phyloP scores from a whole-genome alignment of 2,797 vertebrate species.

The Onychomys arenicola region DNA sequence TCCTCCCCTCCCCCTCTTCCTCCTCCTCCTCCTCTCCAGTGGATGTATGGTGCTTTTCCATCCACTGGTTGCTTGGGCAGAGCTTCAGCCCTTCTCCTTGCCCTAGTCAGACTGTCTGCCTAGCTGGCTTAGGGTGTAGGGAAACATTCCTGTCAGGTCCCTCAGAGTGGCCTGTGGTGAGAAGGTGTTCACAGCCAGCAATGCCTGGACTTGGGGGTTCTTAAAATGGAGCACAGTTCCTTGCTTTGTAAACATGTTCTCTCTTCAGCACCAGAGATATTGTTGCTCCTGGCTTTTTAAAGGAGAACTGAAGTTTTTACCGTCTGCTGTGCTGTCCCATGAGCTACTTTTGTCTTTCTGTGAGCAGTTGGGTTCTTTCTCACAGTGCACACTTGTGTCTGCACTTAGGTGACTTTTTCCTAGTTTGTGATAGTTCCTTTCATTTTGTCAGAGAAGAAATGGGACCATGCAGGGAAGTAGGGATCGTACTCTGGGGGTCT shows the following conservation, averaged over 20 bases:
- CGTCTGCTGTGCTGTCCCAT: conserved; percentile 98
- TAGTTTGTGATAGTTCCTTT: neutral
- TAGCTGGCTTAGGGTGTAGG: conserved; percentile 96
- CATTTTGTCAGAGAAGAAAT: neutral
- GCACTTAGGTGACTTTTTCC: neutral
- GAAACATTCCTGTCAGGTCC: conserved; percentile 99
- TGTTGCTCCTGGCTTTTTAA: conserved; percentile 98
- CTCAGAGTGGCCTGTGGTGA: conserved; percentile 97
- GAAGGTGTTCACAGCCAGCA: conserved; percentile 97
- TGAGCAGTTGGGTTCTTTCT: conserved; percentile 92
- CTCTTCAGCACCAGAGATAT: conserved; percentile 98
- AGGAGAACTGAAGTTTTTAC: conserved; percentile 97
- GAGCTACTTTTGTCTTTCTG: conserved; percentile 99
- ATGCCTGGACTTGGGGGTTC: conserved; percentile 98
- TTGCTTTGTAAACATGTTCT: conserved; percentile 99
- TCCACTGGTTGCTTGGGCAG: conserved; percentile 95
- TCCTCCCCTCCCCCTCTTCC: conserved; percentile 96
- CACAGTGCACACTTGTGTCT: neutral
- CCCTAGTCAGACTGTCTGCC: conserved; percentile 98
- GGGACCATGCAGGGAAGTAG: too few species aligned
- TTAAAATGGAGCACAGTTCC: conserved; percentile 99
- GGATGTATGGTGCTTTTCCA: conserved; percentile 95
- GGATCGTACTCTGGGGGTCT: neutral
- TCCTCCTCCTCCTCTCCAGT: conserved; percentile 93
- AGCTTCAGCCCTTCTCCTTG: conserved; percentile 96